A percentile compares a stretch with the other conserved stretches of the same genome.
Evolutionary conservation across 2,888 invertebrate species (phyloP).

Genomic region (Limnephilus auricula): DNA sequence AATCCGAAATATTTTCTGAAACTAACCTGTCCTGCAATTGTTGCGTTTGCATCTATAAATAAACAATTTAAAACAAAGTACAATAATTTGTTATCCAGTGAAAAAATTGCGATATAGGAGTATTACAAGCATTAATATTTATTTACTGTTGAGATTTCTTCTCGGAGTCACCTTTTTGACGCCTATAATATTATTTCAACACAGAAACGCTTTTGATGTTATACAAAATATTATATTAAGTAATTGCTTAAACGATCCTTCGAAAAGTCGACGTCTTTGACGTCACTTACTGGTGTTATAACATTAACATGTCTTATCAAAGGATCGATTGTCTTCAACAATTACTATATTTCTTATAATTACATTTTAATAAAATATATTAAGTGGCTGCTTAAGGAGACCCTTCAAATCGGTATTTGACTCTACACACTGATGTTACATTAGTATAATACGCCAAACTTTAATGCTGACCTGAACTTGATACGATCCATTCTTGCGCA

Average conservation of each 20-base stretch:
- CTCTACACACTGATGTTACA: background rate
- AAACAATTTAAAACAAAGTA: background rate
- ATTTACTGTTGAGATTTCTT: background rate
- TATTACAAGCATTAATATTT: background rate
- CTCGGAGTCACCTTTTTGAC: conserved; percentile 52
- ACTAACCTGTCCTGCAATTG: background rate
- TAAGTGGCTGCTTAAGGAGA: background rate
- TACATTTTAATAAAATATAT: background rate
- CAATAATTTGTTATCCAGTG: background rate
- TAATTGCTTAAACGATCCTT: conserved; percentile 26
- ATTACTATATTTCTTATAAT: background rate
- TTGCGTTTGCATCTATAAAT: background rate
- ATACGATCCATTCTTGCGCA: too few species aligned
- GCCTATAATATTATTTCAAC: conserved; percentile 57
- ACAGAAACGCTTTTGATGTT: conserved; percentile 63
- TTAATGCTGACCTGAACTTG: too few species aligned
- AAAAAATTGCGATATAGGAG: background rate
- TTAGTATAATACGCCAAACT: too few species aligned
- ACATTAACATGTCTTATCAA: background rate
- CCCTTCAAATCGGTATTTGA: background rate
- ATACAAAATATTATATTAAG: conserved; percentile 40
- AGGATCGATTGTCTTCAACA: background rate
- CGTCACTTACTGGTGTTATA: background rate
- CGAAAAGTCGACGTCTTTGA: background rate
- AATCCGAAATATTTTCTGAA: background rate